phyloP scores from a whole-genome alignment of 2,888 invertebrate species.

The Andrena hattorfiana region DNA sequence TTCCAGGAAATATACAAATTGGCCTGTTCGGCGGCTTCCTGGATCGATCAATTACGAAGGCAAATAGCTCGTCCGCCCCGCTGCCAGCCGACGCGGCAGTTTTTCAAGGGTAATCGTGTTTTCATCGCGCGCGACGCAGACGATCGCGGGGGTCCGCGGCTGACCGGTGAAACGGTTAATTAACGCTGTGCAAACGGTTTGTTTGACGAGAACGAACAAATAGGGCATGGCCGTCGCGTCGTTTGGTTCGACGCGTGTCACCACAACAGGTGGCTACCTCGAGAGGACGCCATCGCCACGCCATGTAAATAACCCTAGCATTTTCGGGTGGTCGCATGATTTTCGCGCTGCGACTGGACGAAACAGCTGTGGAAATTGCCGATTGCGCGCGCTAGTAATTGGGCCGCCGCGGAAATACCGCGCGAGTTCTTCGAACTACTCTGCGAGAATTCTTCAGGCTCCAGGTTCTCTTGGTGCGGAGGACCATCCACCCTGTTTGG shows the following conservation, averaged over 20 bases:
- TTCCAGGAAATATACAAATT: conserved; percentile 35
- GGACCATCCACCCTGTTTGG: no score
- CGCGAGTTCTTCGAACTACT: no score
- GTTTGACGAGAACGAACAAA: conserved; percentile 55
- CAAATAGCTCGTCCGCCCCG: conserved; percentile 13
- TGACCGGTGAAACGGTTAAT: conserved; percentile 51
- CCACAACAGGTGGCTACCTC: conserved; percentile 63
- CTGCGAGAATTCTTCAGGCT: no score
- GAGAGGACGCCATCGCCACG: conserved; percentile 29
- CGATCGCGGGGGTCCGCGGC: conserved; percentile 2
- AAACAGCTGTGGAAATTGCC: no score
- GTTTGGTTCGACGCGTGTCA: conserved; percentile 54
- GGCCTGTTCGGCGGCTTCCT: conserved; percentile 14
- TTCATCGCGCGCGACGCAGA: background rate
- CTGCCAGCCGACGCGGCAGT: background rate
- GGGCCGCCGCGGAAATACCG: no score
- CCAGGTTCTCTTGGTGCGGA: no score
- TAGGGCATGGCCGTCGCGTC: conserved; percentile 34
- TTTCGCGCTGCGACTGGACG: background rate
- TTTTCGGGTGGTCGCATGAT: conserved; percentile 18
- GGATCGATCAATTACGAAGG: conserved; percentile 28
- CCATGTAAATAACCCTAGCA: conserved; percentile 33
- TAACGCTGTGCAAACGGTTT: conserved; percentile 51
- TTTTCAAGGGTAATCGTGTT: conserved; percentile 14
- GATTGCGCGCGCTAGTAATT: no score